Evolutionary conservation across 64 coral and sea anemone species (phyloP).

Genomic region (Stichodactyla mertensii): DNA sequence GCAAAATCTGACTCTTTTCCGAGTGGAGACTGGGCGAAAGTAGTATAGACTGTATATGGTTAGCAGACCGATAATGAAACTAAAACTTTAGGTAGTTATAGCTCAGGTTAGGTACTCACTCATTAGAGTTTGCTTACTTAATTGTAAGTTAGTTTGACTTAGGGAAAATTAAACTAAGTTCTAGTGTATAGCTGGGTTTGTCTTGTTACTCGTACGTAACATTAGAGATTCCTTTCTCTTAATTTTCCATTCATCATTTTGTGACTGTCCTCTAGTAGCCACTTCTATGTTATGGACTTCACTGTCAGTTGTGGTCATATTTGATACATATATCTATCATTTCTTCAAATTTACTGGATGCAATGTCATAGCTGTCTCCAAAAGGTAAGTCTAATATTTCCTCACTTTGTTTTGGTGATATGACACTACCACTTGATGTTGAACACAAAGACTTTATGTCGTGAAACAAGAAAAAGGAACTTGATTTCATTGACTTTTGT

Average conservation of each 20-base stretch:
- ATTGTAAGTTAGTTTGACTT: too few relatives aligned
- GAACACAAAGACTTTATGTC: constrained; percentile 15
- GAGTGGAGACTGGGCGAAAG: too few relatives aligned
- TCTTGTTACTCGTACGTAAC: too few relatives aligned
- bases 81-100: too few relatives aligned
- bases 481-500: constrained; percentile 40
- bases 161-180: too few relatives aligned
- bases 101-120: too few relatives aligned
- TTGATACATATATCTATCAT: constrained; percentile 43
- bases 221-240: constrained; percentile 40
- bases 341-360: constrained; percentile 34
- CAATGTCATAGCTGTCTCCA: constrained; percentile 42
- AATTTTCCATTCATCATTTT: constrained; percentile 43
- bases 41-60: too few relatives aligned
- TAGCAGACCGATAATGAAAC: too few relatives aligned
- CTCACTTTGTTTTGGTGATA: background rate
- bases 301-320: constrained; percentile 32
- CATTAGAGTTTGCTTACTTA: too few relatives aligned
- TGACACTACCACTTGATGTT: background rate
- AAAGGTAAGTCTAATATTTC: constrained; percentile 7
- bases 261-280: constrained; percentile 31
- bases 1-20: too few relatives aligned
- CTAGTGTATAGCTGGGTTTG: too few relatives aligned
- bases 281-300: constrained; percentile 50
- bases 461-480: constrained; percentile 57